These are phyloP conservation scores for Cyphomyrus discorhynchus DNA, from an alignment of 2,113 vertebrate species.

Conservation along the genomic window DNA sequence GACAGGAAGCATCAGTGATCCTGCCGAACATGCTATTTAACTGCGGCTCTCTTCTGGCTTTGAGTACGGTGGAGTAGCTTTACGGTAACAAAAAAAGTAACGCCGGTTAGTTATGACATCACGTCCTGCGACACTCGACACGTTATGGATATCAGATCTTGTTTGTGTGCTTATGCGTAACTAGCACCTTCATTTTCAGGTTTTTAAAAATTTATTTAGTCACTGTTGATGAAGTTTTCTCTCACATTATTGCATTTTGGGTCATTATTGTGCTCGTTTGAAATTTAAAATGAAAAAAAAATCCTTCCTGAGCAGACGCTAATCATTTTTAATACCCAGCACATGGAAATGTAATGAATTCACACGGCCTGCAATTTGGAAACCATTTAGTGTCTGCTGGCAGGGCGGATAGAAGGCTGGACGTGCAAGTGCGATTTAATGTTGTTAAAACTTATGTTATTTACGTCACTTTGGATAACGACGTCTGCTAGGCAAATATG, in stretches of 20 bases:
- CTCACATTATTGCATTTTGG: neutral
- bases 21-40: neutral
- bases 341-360: neutral
- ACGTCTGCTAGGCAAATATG: neutral
- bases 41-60: neutral
- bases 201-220: neutral
- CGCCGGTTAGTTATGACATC: neutral
- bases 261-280: neutral
- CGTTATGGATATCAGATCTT: neutral
- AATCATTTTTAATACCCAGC: neutral
- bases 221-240: neutral
- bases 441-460: neutral
- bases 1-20: neutral
- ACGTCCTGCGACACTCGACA: neutral
- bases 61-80: neutral
- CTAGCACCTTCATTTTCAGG: neutral
- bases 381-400: neutral
- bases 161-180: neutral
- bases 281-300: neutral
- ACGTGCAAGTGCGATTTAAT: neutral
- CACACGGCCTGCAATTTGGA: neutral
- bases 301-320: neutral
- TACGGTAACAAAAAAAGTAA: neutral
- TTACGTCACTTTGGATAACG: neutral
- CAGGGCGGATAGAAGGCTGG: neutral